Conservation (phyloP, 2,888 invertebrate species). For the Sceliomorpha sp. region DNA sequence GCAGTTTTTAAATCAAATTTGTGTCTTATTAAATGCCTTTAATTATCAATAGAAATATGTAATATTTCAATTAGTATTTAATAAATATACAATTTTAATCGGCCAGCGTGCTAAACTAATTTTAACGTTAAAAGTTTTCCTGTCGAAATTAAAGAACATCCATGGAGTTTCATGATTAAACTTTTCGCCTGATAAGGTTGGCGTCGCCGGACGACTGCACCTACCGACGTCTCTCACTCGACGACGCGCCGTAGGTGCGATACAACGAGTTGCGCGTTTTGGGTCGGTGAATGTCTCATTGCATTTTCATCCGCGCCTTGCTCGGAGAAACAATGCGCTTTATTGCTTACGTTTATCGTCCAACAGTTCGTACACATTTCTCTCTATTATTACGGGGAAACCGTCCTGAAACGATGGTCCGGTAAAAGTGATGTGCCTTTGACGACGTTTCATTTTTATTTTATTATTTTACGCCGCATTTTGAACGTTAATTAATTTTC, state of each 20-base stretch:
- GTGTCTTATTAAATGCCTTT: too few species aligned
- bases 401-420: slow-evolving; percentile 32
- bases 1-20: too few species aligned
- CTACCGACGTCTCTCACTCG: slow-evolving; percentile 29
- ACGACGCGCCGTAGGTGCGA: slow-evolving; percentile 42
- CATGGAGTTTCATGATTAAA: slow-evolving; percentile 28
- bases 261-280: slow-evolving; percentile 45
- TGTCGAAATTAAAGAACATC: too few species aligned
- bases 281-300: slow-evolving; percentile 54
- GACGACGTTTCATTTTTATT: slow-evolving; percentile 28
- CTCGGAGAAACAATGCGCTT: slow-evolving; percentile 47
- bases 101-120: too few species aligned
- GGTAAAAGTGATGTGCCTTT: slow-evolving; percentile 33
- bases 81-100: too few species aligned
- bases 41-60: too few species aligned
- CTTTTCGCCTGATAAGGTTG: slow-evolving; percentile 38
- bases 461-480: too few species aligned
- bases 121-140: too few species aligned
- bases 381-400: slow-evolving; percentile 46
- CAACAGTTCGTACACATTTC: slow-evolving; percentile 33
- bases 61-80: too few species aligned
- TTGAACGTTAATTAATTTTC: too few species aligned
- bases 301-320: slow-evolving; percentile 32
- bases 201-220: slow-evolving; percentile 32
- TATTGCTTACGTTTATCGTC: slow-evolving; percentile 52